Conservation (phyloP, 2,888 invertebrate genomes). For the Eutolmus rufibarbis region DNA sequence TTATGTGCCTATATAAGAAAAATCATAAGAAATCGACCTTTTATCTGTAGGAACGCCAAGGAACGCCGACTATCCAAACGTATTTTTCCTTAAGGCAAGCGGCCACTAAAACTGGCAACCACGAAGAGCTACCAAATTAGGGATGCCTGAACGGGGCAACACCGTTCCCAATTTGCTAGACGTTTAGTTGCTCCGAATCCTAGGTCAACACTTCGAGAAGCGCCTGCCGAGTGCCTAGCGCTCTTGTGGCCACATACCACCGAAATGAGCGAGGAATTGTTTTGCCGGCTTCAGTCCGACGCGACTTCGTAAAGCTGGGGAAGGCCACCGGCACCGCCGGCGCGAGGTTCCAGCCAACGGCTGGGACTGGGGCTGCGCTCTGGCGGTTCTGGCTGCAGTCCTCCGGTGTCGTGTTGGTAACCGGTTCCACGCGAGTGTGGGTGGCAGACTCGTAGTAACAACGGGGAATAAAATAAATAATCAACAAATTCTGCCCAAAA, state of each 20-base stretch:
- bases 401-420: background rate
- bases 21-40: background rate
- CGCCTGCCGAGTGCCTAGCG: background rate
- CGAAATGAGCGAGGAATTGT: background rate
- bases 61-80: background rate
- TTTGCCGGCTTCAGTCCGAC: background rate
- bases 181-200: background rate
- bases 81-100: background rate
- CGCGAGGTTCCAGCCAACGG: background rate
- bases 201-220: constrained; percentile 3
- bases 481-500: background rate
- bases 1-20: too few relatives aligned
- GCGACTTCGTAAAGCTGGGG: background rate
- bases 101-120: background rate
- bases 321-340: background rate
- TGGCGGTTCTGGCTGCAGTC: background rate
- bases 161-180: background rate
- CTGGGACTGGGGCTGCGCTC: background rate
- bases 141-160: background rate
- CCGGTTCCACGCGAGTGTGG: background rate
- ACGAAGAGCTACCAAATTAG: background rate
- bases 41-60: background rate
- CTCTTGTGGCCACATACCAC: background rate
- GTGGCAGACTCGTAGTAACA: background rate
- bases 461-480: background rate